Conservation (phyloP, 2,797 vertebrate genomes). For the Rhinella marina region DNA sequence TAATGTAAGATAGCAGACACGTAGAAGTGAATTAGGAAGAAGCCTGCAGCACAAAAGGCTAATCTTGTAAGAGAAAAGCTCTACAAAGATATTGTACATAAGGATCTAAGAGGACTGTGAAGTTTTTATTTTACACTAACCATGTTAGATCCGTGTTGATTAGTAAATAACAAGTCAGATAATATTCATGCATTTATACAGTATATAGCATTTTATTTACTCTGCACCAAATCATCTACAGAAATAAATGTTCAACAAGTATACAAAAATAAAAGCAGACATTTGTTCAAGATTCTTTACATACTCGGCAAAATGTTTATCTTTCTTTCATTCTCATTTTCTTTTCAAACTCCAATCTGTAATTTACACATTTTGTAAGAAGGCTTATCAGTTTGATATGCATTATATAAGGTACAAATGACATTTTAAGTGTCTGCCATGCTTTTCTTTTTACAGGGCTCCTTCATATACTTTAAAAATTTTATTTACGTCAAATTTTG, state of each 20-base stretch:
- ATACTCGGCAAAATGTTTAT: conserved; percentile 24
- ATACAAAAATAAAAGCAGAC: conserved; percentile 63
- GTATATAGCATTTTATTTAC: conserved; percentile 60
- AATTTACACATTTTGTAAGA: conserved; percentile 42
- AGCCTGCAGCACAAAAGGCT: no score
- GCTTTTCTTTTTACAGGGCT: neutral
- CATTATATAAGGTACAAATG: neutral
- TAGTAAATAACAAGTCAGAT: neutral
- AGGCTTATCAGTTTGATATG: conserved; percentile 40
- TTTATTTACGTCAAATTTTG: neutral
- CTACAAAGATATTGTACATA: no score
- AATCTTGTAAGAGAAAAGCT: no score
- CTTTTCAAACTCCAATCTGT: conserved; percentile 14
- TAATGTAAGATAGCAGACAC: no score
- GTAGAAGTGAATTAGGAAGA: no score
- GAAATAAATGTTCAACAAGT: conserved; percentile 61
- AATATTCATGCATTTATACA: conserved; percentile 29
- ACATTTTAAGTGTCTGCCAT: neutral
- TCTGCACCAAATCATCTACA: conserved; percentile 61
- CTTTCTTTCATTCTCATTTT: neutral
- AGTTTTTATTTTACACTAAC: neutral
- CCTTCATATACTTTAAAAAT: neutral
- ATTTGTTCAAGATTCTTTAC: conserved; percentile 56
- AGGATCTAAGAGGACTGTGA: no score
- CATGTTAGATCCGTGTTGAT: neutral